A percentile compares a stretch with the other conserved stretches of the same genome.
Evolutionary conservation across 2,797 vertebrate species (phyloP).

Genomic region (Falco concolor): DNA sequence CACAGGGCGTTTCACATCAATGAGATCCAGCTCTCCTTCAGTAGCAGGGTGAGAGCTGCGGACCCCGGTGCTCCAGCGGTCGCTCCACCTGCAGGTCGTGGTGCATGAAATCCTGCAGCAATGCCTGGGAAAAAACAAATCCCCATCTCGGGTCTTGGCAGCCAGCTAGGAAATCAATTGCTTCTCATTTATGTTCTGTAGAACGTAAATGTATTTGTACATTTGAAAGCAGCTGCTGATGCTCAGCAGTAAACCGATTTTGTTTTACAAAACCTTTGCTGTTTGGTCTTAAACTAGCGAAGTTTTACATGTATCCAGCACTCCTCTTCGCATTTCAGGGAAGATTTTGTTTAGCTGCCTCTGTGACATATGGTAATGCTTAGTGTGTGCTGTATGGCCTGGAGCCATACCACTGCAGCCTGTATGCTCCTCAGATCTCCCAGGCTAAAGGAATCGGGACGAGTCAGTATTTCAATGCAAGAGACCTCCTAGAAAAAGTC

Average conservation of each 20-base stretch:
- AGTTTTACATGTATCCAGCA: not conserved
- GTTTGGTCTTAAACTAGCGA: conserved; percentile 1
- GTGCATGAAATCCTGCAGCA: not conserved
- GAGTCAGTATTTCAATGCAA: not conserved
- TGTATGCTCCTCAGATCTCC: conserved; percentile 62
- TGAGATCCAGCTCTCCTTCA: not conserved
- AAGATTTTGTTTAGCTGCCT: conserved; percentile 55
- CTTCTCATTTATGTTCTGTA: conserved; percentile 21
- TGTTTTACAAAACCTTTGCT: conserved; percentile 47
- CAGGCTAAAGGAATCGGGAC: conserved; percentile 21
- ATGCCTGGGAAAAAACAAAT: not conserved
- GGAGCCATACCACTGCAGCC: conserved; percentile 62
- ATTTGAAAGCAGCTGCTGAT: conserved; percentile 53
- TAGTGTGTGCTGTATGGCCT: conserved; percentile 60
- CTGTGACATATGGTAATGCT: conserved; percentile 66
- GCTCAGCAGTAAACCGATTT: conserved; percentile 35
- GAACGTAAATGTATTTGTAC: conserved; percentile 22
- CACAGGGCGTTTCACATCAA: not conserved
- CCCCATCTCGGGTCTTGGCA: not conserved
- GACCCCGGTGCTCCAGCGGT: not conserved
- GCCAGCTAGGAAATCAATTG: not conserved
- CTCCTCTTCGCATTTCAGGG: conserved; percentile 8
- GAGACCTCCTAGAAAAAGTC: conserved; percentile 36
- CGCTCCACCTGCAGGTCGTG: not conserved
- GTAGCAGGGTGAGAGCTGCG: not conserved